phyloP scores from a whole-genome alignment of 2,797 vertebrate genomes.

The Atherinosoma microstoma region DNA sequence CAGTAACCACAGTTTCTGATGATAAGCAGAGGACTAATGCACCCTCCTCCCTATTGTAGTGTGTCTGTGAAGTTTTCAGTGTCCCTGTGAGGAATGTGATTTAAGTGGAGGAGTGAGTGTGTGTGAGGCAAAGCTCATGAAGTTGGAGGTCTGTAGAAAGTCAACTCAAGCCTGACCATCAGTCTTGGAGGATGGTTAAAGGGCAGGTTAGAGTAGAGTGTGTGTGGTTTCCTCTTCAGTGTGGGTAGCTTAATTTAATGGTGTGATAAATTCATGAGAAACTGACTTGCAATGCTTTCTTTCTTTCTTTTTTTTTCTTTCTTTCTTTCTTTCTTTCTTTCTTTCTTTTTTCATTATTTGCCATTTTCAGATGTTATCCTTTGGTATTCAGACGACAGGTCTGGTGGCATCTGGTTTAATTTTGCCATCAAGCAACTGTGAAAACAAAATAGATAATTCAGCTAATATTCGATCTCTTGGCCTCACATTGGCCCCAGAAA shows the following conservation, averaged over 20 bases:
- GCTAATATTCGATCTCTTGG: conserved; percentile 24
- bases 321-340: background rate
- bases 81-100: conserved; percentile 45
- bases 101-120: conserved; percentile 24
- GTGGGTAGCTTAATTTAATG: conserved; percentile 13
- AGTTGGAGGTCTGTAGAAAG: conserved; percentile 41
- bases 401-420: conserved; percentile 28
- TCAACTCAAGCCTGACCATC: conserved; percentile 24
- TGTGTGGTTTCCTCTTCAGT: conserved; percentile 31
- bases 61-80: conserved; percentile 24
- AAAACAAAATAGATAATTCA: conserved; percentile 28
- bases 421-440: conserved; percentile 19
- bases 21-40: conserved; percentile 25
- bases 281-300: conserved; percentile 3
- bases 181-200: conserved; percentile 1
- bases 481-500: conserved; percentile 32
- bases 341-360: background rate
- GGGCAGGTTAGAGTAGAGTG: conserved; percentile 8
- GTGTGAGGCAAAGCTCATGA: conserved; percentile 27
- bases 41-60: conserved; percentile 11
- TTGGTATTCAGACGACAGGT: conserved; percentile 40
- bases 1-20: conserved; percentile 17
- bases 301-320: background rate
- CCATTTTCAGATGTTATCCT: background rate
- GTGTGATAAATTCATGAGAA: conserved; percentile 5